Base-by-base conservation (phyloP, 1,140 invertebrate genomes). In the Calliopsis andreniformis region DNA sequence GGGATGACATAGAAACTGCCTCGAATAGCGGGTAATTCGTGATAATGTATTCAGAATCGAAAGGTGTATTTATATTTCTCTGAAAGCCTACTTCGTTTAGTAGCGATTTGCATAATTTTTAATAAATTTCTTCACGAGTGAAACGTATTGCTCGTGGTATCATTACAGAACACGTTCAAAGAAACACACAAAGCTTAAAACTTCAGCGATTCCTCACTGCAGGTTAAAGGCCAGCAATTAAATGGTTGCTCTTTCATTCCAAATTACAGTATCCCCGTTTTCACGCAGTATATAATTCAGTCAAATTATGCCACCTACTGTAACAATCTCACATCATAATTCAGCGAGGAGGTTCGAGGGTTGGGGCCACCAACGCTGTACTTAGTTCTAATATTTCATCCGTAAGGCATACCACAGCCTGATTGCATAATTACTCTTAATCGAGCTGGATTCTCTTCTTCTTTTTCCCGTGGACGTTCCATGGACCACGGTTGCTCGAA, bases 351-450 rank as follows among this genome's bases (percentile, higher is more conserved):
- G 4, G 49, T 1, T 8, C n/a, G 56, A 39, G 20, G 32, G n/a
- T 18, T 28, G 30, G 56, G 16, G 45, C 23, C 14, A 30, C 42
- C 32, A 39, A 30, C 55, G 28, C n/a, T 47, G 32, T 51, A 66
- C 47, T 66, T 71, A 66, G 4, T 73, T 66, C 66, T 43, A 43
- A 73, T 72, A 63, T 72, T 72, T 51, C 58, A 63, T 49, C 35
- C 69, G 47, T 10, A 8, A n/a, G 0, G 32, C 49, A 32, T 20
- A 8, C n/a, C 25, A n/a, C 28, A 43, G 39, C 20, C 28, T 62
- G 25, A 64, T 55, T 20, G 47, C 43, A 45, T 71, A 61, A 71
- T 71, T 71, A 71, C 14, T 43, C n/a, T 32, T 73, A 73, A 73
- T 64, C 35, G 39, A 14, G 2, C 25, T 20, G 43, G 6, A 32